Evolutionary conservation across 1,140 invertebrate genomes (phyloP).

Genomic region (Acromyrmex heyeri): DNA sequence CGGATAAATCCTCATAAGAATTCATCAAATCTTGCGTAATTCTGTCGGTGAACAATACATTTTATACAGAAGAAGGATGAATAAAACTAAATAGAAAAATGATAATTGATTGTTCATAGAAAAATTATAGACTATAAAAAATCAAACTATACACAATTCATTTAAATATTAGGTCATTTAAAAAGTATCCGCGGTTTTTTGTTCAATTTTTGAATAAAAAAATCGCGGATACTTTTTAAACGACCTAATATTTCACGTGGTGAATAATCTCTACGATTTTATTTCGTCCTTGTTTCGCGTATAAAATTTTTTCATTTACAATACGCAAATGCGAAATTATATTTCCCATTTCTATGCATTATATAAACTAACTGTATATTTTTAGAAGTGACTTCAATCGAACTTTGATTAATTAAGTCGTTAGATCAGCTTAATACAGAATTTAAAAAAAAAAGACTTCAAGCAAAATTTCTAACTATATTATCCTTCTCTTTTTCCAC

Average conservation of each 20-base stretch:
- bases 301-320: background rate
- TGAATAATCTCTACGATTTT: background rate
- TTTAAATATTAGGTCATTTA: background rate
- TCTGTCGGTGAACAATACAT: background rate
- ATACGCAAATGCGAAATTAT: background rate
- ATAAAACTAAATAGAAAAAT: background rate
- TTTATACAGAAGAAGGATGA: background rate
- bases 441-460: background rate
- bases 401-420: background rate
- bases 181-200: no score
- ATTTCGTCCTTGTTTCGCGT: background rate
- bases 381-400: background rate
- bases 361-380: background rate
- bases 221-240: no score
- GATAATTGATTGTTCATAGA: background rate
- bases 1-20: background rate
- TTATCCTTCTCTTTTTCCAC: background rate
- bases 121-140: background rate
- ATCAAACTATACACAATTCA: background rate
- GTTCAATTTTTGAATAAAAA: no score
- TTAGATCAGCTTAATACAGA: background rate
- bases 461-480: background rate
- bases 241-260: background rate
- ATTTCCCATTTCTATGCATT: background rate
- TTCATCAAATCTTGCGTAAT: background rate